Evolutionary conservation across 2,888 invertebrate species (phyloP).

Genomic region (Eupithecia tripunctaria): DNA sequence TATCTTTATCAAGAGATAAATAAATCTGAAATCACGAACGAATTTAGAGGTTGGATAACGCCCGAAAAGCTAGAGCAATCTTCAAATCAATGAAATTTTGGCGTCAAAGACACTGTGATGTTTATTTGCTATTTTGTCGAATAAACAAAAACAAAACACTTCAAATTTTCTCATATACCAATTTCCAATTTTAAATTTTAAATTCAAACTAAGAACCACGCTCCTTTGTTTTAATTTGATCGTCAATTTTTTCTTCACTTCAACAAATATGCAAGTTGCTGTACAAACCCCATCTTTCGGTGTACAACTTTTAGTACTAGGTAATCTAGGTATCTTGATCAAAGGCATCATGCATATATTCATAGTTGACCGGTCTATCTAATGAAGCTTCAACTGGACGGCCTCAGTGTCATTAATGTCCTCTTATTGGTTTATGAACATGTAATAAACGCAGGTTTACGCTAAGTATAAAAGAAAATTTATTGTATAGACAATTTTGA

Average conservation of each 20-base stretch:
- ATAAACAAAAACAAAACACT: neutral
- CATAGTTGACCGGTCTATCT: slow-evolving; percentile 15
- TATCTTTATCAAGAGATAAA: slow-evolving; percentile 1
- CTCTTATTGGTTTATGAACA: slow-evolving; percentile 21
- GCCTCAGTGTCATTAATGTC: slow-evolving; percentile 38
- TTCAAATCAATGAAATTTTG: neutral
- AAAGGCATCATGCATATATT: neutral
- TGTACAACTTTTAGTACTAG: neutral
- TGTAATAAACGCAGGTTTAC: slow-evolving; percentile 18
- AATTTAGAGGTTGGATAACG: neutral
- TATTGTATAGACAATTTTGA: neutral
- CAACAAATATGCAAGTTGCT: neutral
- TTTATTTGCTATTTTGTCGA: neutral
- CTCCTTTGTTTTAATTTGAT: neutral
- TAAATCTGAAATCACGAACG: neutral
- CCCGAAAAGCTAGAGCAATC: neutral
- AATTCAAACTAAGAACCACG: neutral
- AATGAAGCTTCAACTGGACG: slow-evolving; percentile 37
- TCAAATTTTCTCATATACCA: neutral
- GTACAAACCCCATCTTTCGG: neutral
- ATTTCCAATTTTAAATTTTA: neutral
- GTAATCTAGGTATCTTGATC: neutral
- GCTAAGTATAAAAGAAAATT: slow-evolving; percentile 7
- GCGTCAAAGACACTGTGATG: neutral
- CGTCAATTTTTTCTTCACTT: neutral